Percentiles rank a stretch among this genome's conserved stretches.
Conservation (phyloP, 2,113 vertebrate species). For the Hylia prasina region DNA sequence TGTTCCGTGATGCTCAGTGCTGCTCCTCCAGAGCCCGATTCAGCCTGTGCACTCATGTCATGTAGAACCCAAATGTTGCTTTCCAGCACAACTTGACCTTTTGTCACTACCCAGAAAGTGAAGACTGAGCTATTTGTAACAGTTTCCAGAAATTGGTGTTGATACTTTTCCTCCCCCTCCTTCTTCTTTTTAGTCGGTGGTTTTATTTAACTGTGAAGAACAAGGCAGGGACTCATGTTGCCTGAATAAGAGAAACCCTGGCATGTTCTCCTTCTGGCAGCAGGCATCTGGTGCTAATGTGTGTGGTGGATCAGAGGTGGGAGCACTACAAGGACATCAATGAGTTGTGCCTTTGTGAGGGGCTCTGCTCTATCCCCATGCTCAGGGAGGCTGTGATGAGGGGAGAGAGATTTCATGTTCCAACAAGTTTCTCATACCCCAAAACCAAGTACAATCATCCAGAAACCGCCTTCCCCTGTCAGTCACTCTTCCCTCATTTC, state of each 20-base stretch:
- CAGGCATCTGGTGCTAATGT: constrained; percentile 44
- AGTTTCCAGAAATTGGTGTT: constrained; percentile 70
- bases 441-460: constrained; percentile 28
- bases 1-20: background rate
- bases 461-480: constrained; percentile 52
- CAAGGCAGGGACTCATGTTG: background rate
- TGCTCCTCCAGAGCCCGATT: constrained; percentile 13
- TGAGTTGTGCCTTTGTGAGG: background rate
- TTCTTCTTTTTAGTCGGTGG: constrained; percentile 46
- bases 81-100: constrained; percentile 68
- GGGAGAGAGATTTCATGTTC: background rate
- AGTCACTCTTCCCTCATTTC: constrained; percentile 55
- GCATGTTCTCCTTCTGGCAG: background rate
- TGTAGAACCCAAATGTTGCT: constrained; percentile 62
- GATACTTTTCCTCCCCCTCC: background rate
- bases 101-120: constrained; percentile 65
- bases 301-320: constrained; percentile 20
- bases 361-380: background rate
- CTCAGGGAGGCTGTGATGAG: background rate
- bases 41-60: background rate
- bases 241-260: background rate
- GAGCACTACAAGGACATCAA: background rate
- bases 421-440: constrained; percentile 9
- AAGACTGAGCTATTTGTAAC: constrained; percentile 56
- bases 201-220: constrained; percentile 31